These are phyloP conservation scores for Tineola bisselliella DNA, from an alignment of 2,888 invertebrate species.

Conservation along the genomic window DNA sequence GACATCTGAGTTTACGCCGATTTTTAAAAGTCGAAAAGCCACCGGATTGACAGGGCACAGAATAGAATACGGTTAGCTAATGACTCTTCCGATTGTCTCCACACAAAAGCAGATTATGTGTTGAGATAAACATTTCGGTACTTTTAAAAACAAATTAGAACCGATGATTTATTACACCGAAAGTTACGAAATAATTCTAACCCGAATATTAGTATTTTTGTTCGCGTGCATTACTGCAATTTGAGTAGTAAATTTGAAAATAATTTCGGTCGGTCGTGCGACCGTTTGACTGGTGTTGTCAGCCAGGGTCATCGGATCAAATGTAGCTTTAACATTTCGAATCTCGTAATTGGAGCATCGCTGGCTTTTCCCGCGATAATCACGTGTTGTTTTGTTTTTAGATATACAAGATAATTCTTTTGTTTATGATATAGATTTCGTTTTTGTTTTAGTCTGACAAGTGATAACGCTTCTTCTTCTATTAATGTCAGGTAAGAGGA, in stretches of 20 bases:
- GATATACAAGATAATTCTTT: not conserved
- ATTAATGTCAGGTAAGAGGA: no score
- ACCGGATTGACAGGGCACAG: not conserved
- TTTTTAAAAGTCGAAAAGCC: not conserved
- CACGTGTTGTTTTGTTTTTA: not conserved
- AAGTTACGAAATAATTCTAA: constrained; percentile 17
- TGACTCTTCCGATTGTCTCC: constrained; percentile 36
- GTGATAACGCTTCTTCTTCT: no score
- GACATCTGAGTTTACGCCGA: not conserved
- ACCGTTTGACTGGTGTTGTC: constrained; percentile 18
- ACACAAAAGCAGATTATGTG: constrained; percentile 57
- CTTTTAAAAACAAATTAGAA: constrained; percentile 68
- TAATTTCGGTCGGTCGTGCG: constrained; percentile 38
- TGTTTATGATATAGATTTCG: no score
- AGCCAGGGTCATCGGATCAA: constrained; percentile 11
- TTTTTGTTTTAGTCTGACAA: no score
- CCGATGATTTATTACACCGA: constrained; percentile 54
- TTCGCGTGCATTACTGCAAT: constrained; percentile 63
- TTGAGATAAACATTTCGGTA: constrained; percentile 52
- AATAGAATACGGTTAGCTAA: not conserved
- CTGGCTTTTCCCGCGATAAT: not conserved
- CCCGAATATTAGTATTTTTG: constrained; percentile 47
- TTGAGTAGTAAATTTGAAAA: constrained; percentile 65
- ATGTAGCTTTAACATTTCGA: not conserved
- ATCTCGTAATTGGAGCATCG: constrained; percentile 26